Percentiles rank a stretch among this genome's conserved stretches.
Evolutionary conservation across 2,113 vertebrate genomes (phyloP).

Genomic region (Clarias gariepinus): DNA sequence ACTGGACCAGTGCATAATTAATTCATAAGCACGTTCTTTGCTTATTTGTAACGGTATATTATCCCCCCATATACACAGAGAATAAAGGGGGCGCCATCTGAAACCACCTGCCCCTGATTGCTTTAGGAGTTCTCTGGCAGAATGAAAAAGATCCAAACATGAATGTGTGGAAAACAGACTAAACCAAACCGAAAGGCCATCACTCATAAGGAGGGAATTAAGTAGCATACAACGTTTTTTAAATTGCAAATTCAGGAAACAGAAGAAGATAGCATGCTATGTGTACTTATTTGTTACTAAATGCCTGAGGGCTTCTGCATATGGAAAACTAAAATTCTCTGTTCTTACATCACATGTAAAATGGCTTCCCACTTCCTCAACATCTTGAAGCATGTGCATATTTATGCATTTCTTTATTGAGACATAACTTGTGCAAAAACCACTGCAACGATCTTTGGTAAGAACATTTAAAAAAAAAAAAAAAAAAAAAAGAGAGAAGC

Average conservation of each 20-base stretch:
- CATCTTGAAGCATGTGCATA: not conserved
- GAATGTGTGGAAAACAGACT: not conserved
- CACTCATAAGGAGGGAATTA: not conserved
- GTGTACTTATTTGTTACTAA: not conserved
- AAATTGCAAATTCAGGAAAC: not conserved
- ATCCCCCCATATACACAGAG: slow-evolving; percentile 66
- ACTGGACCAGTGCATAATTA: slow-evolving; percentile 66
- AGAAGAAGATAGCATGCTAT: not conserved
- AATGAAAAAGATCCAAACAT: slow-evolving; percentile 52
- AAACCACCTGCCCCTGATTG: slow-evolving; percentile 67
- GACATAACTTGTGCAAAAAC: not conserved
- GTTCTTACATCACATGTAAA: not conserved
- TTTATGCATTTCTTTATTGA: not conserved
- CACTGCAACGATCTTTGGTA: not conserved
- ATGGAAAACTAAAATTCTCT: not conserved
- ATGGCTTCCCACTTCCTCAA: not conserved
- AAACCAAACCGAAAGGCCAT: slow-evolving; percentile 6
- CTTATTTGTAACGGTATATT: slow-evolving; percentile 70
- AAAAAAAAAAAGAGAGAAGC: not conserved
- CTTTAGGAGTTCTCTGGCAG: slow-evolving; percentile 50
- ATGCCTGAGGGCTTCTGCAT: not conserved
- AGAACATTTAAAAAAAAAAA: too few relatives aligned
- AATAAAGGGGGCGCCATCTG: slow-evolving; percentile 66
- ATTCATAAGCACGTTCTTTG: slow-evolving; percentile 76
- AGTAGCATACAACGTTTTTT: slow-evolving; percentile 9